These are phyloP conservation scores for Cyrtodaria siliqua DNA, from an alignment of 2,888 invertebrate genomes.

Conservation along the genomic window DNA sequence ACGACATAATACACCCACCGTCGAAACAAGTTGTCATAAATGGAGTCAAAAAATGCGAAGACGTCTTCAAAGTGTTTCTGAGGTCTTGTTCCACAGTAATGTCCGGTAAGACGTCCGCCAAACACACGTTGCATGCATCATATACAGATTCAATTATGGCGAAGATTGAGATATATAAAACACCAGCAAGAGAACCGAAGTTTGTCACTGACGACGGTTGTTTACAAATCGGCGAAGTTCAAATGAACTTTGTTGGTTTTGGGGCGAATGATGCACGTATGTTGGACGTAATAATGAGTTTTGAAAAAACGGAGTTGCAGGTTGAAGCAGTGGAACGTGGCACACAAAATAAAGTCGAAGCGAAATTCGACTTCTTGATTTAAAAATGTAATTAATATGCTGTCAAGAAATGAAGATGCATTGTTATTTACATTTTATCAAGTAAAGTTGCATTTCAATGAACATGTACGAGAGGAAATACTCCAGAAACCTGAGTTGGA, in stretches of 20 bases:
- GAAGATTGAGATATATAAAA: constrained; percentile 15
- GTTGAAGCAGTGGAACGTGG: not conserved
- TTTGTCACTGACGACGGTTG: constrained; percentile 17
- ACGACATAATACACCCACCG: constrained; percentile 2
- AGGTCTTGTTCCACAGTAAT: not conserved
- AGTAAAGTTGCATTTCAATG: too few species aligned
- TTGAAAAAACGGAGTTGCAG: constrained; percentile 3
- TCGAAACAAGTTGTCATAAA: not conserved
- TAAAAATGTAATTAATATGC: too few species aligned
- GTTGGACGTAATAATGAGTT: constrained; percentile 1
- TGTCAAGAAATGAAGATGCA: too few species aligned
- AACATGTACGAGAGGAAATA: too few species aligned
- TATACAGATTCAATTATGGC: not conserved
- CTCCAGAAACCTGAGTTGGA: too few species aligned
- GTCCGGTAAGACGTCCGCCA: not conserved
- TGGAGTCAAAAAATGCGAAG: constrained; percentile 19
- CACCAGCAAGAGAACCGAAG: not conserved
- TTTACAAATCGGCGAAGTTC: not conserved
- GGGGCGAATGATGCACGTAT: not conserved
- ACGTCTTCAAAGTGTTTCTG: constrained; percentile 17
- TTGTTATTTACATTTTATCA: too few species aligned
- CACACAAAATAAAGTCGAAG: not conserved
- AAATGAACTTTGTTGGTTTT: not conserved
- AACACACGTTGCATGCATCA: constrained; percentile 2
- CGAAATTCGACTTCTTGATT: too few species aligned